These are phyloP conservation scores for Ridgeia piscesae DNA, from an alignment of 1,140 invertebrate genomes.

Conservation along the genomic window DNA sequence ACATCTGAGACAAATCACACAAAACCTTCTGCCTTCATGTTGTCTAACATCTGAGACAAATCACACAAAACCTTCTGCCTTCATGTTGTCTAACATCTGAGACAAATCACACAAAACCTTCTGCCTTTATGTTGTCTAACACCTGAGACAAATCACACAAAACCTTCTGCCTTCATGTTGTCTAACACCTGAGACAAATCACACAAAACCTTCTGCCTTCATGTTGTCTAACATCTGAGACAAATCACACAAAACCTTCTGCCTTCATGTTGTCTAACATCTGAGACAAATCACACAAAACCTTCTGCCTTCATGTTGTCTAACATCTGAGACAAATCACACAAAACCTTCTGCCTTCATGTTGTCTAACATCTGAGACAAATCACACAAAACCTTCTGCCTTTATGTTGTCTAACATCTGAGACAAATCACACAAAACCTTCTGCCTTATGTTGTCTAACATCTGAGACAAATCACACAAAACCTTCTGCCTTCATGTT, in stretches of 20 bases:
- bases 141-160: conserved; percentile 52
- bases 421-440: too few relatives aligned
- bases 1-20: conserved; percentile 51
- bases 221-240: conserved; percentile 56
- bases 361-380: conserved; percentile 54
- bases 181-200: conserved; percentile 54
- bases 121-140: conserved; percentile 57
- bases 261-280: conserved; percentile 57
- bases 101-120: too few relatives aligned
- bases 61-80: too few relatives aligned
- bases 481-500: conserved; percentile 59
- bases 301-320: conserved; percentile 58
- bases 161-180: conserved; percentile 58
- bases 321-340: conserved; percentile 54
- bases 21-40: conserved; percentile 59
- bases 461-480: conserved; percentile 50
- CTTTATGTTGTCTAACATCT: conserved; percentile 57
- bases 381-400: too few relatives aligned
- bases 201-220: conserved; percentile 59
- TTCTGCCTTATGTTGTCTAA: conserved; percentile 59
- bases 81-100: conserved; percentile 56
- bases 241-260: too few relatives aligned
- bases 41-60: conserved; percentile 53
- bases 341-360: conserved; percentile 60
- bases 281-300: conserved; percentile 49